Conservation (phyloP, 1,140 invertebrate genomes). For the Drosophila seguyi region DNA sequence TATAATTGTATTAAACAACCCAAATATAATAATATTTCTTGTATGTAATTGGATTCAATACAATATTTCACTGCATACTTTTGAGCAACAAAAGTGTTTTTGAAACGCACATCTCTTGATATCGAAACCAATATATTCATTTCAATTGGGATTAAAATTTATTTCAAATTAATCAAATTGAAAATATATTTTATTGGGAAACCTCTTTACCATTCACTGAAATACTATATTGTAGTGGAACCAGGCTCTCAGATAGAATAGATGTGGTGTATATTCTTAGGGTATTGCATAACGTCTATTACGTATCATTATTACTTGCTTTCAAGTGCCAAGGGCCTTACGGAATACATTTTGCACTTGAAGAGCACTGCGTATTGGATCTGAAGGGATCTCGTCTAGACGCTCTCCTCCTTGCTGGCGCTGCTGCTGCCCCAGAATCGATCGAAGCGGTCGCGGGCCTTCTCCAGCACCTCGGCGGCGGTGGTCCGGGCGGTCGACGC, state of each 20-base stretch:
- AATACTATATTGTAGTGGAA: not conserved
- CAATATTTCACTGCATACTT: constrained; percentile 2
- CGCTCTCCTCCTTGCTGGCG: constrained; percentile 81
- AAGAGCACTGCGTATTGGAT: constrained; percentile 37
- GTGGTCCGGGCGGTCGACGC: constrained; percentile 86
- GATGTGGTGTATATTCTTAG: constrained; percentile 43
- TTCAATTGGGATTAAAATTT: constrained; percentile 2
- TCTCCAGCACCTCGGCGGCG: constrained; percentile 92
- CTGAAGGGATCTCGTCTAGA: constrained; percentile 49
- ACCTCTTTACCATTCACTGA: not conserved
- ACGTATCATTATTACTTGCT: constrained; percentile 49
- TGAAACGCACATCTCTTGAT: not conserved
- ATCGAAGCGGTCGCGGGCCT: constrained; percentile 93
- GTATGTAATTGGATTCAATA: not conserved
- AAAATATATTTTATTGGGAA: not conserved
- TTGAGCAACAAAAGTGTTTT: not conserved
- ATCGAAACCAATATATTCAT: not conserved
- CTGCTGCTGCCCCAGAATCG: constrained; percentile 91
- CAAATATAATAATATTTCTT: too few relatives aligned
- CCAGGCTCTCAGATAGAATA: constrained; percentile 11
- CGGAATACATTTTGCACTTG: constrained; percentile 63
- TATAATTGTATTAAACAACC: not conserved
- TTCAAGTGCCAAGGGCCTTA: constrained; percentile 16
- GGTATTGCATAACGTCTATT: constrained; percentile 60
- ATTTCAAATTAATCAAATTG: constrained; percentile 4